These are phyloP conservation scores for Carlito syrichta DNA, from an alignment of 2,113 vertebrate species.

Conservation along the genomic window DNA sequence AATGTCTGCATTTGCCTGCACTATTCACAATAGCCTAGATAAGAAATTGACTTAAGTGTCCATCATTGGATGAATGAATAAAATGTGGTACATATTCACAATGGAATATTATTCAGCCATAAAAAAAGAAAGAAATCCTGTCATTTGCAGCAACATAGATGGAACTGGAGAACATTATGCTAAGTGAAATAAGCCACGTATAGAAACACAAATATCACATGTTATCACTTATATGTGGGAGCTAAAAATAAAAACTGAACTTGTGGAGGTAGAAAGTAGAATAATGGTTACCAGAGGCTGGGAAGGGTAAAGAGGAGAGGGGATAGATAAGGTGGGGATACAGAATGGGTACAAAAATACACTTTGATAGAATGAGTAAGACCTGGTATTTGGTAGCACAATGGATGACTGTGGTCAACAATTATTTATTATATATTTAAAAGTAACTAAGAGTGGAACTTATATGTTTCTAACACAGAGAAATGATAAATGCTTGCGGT, in stretches of 20 bases:
- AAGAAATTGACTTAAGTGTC: not conserved
- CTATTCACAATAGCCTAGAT: not conserved
- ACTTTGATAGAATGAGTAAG: not conserved
- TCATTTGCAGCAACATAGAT: not conserved
- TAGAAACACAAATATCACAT: not conserved
- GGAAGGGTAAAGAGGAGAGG: not conserved
- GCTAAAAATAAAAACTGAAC: not conserved
- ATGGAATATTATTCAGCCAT: not conserved
- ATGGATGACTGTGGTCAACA: no score
- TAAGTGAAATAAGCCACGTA: not conserved
- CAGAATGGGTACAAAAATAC: not conserved
- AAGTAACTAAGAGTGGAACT: not conserved
- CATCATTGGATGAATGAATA: not conserved
- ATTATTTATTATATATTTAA: not conserved
- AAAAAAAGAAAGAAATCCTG: not conserved
- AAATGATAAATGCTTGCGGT: not conserved
- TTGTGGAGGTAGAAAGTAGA: not conserved
- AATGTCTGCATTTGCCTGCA: not conserved
- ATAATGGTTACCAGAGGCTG: not conserved
- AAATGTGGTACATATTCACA: not conserved
- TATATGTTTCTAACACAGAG: not conserved
- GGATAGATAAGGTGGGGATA: not conserved
- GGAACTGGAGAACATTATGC: not conserved
- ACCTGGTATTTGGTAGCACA: not conserved
- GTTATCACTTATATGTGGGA: not conserved